phyloP scores from a whole-genome alignment of 1,140 invertebrate species.

The Ips nitidus region DNA sequence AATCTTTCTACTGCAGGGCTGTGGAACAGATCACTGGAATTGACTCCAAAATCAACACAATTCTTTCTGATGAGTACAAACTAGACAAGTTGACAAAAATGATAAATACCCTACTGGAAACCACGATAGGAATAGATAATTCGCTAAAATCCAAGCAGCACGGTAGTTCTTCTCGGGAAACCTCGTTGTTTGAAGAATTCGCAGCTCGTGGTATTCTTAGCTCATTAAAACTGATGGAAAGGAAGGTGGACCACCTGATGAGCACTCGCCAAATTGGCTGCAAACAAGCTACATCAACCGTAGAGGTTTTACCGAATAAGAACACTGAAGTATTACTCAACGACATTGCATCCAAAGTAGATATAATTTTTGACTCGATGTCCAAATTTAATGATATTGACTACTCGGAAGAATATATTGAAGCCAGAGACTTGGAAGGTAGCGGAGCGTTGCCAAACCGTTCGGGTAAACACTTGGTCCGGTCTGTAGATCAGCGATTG shows the following conservation, averaged over 20 bases:
- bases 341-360: conserved; percentile 52
- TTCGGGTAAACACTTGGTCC: background rate
- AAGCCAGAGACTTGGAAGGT: conserved; percentile 26
- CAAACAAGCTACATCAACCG: background rate
- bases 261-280: conserved; percentile 26
- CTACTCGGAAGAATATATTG: conserved; percentile 31
- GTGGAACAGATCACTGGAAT: conserved; percentile 49
- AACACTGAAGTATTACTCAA: conserved; percentile 44
- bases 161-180: conserved; percentile 15
- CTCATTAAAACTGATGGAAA: conserved; percentile 49
- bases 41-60: conserved; percentile 46
- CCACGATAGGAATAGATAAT: conserved; percentile 26
- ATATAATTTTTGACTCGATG: conserved; percentile 45
- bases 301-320: conserved; percentile 38
- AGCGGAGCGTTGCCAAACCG: conserved; percentile 12
- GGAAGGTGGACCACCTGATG: conserved; percentile 45
- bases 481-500: background rate
- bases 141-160: conserved; percentile 28
- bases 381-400: conserved; percentile 34
- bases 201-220: conserved; percentile 50
- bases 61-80: conserved; percentile 48
- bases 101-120: conserved; percentile 38
- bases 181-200: conserved; percentile 44
- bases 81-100: conserved; percentile 44
- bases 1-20: conserved; percentile 41